Evolutionary conservation across 2,888 invertebrate species (phyloP).

Genomic region (Agrotis clavis): DNA sequence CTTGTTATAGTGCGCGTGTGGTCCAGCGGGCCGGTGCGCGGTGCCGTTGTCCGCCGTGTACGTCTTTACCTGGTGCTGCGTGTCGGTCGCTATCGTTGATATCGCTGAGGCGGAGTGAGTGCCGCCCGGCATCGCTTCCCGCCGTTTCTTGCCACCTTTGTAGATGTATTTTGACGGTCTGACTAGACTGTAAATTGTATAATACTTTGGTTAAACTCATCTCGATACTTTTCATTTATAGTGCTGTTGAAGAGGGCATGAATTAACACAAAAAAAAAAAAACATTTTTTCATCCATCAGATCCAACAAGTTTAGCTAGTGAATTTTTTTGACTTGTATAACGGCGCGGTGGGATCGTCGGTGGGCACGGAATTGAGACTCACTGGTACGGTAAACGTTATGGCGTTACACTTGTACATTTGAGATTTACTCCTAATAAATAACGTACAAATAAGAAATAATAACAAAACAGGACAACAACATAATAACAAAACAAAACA

Average conservation of each 20-base stretch:
- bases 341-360: too few species aligned
- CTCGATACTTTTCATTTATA: neutral
- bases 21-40: constrained; percentile 94
- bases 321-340: too few species aligned
- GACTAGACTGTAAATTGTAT: constrained; percentile 79
- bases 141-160: constrained; percentile 89
- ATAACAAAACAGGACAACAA: neutral
- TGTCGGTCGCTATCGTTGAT: constrained; percentile 91
- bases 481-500: neutral
- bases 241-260: neutral
- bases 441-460: neutral
- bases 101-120: constrained; percentile 85
- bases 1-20: constrained; percentile 97
- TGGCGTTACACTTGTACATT: too few species aligned
- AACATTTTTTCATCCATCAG: too few species aligned
- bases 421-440: neutral
- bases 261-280: too few species aligned
- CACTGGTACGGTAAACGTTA: too few species aligned
- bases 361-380: too few species aligned
- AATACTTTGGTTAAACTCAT: neutral
- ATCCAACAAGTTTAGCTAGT: too few species aligned
- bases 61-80: constrained; percentile 98
- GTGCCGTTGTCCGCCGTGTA: constrained; percentile 98
- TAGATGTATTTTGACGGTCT: constrained; percentile 88
- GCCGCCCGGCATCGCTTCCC: constrained; percentile 77